Evolutionary conservation across 2,888 invertebrate genomes (phyloP).

Genomic region (Tinea semifulvella): DNA sequence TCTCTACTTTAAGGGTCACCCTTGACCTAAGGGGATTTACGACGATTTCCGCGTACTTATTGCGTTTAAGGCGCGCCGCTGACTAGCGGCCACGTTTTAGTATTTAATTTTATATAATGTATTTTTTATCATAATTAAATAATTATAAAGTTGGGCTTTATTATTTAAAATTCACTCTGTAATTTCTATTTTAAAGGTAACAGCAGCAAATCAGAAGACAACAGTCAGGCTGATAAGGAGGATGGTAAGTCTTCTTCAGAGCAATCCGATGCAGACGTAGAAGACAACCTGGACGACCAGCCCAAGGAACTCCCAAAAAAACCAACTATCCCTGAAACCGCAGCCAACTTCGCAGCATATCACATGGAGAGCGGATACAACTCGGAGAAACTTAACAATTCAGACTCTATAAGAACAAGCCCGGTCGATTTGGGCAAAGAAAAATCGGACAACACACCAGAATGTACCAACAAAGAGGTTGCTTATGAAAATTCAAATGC

Average conservation of each 20-base stretch:
- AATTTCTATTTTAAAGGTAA: conserved; percentile 3
- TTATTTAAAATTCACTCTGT: too few relatives aligned
- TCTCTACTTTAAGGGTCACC: too few relatives aligned
- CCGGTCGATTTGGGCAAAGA: conserved; percentile 60
- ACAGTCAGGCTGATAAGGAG: conserved; percentile 27
- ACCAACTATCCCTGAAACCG: conserved; percentile 42
- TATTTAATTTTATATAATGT: too few relatives aligned
- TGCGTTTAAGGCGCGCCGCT: too few relatives aligned
- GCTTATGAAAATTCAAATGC: conserved; percentile 47
- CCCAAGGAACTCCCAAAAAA: conserved; percentile 33
- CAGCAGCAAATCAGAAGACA: neutral
- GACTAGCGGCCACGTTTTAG: too few relatives aligned
- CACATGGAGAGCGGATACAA: conserved; percentile 50
- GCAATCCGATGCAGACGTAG: conserved; percentile 83
- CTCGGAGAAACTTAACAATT: conserved; percentile 48
- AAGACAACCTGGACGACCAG: conserved; percentile 76
- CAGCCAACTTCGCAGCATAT: conserved; percentile 57
- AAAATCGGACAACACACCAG: conserved; percentile 65
- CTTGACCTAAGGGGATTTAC: too few relatives aligned
- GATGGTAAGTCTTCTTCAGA: conserved; percentile 70
- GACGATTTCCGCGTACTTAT: too few relatives aligned
- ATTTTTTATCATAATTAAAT: too few relatives aligned
- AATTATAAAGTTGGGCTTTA: too few relatives aligned
- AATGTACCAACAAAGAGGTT: conserved; percentile 61
- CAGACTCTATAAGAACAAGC: conserved; percentile 55